Evolutionary conservation across 2,797 vertebrate species (phyloP).

Genomic region (Eulemur coronatus): DNA sequence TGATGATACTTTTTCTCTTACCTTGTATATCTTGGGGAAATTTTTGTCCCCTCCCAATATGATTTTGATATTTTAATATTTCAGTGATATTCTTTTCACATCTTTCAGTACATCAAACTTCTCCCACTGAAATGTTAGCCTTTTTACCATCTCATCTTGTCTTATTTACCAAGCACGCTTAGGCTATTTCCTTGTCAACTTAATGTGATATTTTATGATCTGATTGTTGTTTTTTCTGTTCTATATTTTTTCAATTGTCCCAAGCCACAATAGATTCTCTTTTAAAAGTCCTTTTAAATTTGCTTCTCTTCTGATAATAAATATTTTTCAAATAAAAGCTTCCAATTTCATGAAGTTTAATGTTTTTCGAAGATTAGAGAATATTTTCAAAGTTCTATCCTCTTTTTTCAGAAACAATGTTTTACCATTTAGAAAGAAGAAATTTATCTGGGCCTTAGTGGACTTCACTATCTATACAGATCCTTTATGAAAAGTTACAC

Average conservation of each 20-base stretch:
- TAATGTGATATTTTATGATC: background rate
- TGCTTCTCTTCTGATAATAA: background rate
- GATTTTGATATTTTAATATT: background rate
- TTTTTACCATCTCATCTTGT: background rate
- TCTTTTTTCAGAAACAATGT: background rate
- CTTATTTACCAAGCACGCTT: background rate
- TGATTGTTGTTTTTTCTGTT: background rate
- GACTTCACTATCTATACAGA: background rate
- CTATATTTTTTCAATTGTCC: background rate
- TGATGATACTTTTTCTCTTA: background rate
- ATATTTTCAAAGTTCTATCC: background rate
- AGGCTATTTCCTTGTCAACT: background rate
- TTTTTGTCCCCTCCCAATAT: background rate
- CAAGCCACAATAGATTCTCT: background rate
- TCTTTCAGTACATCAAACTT: background rate
- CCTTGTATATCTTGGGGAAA: background rate
- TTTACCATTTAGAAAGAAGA: background rate
- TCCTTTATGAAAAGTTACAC: background rate
- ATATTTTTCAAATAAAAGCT: background rate
- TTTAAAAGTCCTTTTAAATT: background rate
- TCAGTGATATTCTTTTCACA: background rate
- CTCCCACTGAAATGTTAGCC: background rate
- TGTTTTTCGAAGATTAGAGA: background rate
- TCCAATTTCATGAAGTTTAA: background rate
- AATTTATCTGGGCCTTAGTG: background rate